These are phyloP conservation scores for Casuarius casuarius DNA, from an alignment of 2,113 vertebrate genomes.

Conservation along the genomic window DNA sequence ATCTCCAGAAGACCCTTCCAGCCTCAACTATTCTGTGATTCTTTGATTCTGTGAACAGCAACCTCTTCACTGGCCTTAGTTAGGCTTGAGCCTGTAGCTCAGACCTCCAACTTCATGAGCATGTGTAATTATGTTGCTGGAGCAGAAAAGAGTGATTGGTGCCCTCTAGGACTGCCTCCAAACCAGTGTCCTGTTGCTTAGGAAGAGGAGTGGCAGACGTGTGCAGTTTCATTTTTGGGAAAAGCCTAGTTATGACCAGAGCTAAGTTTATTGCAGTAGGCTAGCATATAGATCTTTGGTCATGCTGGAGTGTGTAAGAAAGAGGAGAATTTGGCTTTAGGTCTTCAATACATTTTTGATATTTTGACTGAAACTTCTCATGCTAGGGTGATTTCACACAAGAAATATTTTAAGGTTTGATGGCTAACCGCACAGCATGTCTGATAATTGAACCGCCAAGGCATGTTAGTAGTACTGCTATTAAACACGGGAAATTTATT, in stretches of 20 bases:
- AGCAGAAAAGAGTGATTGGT: background rate
- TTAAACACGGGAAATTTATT: background rate
- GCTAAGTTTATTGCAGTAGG: background rate
- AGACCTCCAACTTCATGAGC: background rate
- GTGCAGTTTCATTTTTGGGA: background rate
- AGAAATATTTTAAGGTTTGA: background rate
- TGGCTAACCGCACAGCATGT: background rate
- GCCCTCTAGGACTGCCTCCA: background rate
- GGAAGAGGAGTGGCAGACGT: background rate
- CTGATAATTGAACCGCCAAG: background rate
- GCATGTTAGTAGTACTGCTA: background rate
- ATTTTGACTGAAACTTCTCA: background rate
- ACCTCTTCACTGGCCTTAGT: background rate
- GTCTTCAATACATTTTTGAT: background rate
- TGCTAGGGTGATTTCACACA: background rate
- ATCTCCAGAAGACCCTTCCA: background rate
- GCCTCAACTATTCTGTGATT: background rate
- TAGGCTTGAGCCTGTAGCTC: background rate
- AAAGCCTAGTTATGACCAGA: background rate
- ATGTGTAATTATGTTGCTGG: background rate
- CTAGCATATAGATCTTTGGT: background rate
- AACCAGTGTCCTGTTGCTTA: background rate
- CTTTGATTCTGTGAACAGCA: background rate
- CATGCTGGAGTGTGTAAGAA: background rate
- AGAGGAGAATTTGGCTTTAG: background rate